phyloP scores from a whole-genome alignment of 1,140 invertebrate genomes.

The Drosophila burlai region DNA sequence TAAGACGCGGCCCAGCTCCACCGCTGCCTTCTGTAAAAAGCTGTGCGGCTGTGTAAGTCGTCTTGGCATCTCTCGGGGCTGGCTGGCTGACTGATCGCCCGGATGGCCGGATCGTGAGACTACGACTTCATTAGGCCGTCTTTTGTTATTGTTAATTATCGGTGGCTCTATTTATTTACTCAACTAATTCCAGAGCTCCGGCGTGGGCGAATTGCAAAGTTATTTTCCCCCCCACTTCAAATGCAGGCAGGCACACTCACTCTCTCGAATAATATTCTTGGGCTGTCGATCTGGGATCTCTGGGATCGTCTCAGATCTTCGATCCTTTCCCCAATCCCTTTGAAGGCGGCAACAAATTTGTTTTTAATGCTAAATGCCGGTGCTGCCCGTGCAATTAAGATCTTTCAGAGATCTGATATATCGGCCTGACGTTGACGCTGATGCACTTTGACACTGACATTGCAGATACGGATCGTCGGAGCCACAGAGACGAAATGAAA shows the following conservation, averaged over 20 bases:
- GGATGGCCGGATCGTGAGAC: conserved; percentile 46
- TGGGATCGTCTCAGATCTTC: conserved; percentile 10
- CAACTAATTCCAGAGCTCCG: conserved; percentile 67
- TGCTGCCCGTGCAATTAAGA: conserved; percentile 54
- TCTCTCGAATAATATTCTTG: conserved; percentile 27
- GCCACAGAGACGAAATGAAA: conserved; percentile 3
- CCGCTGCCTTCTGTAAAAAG: conserved; percentile 32
- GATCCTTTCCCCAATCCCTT: conserved; percentile 37
- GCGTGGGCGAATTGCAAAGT: conserved; percentile 39
- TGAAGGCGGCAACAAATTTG: conserved; percentile 44
- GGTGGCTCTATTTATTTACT: conserved; percentile 69
- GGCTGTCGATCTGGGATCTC: conserved; percentile 9
- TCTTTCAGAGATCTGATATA: conserved; percentile 51
- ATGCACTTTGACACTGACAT: conserved; percentile 75
- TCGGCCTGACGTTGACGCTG: conserved; percentile 62
- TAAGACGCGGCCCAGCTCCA: conserved; percentile 9
- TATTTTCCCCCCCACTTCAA: conserved; percentile 6
- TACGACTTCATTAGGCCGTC: conserved; percentile 75
- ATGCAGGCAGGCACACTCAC: conserved; percentile 20
- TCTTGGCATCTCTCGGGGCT: conserved; percentile 23
- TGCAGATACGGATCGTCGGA: conserved; percentile 67
- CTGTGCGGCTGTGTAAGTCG: conserved; percentile 44
- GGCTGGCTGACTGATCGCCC: conserved; percentile 51
- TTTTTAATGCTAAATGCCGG: conserved; percentile 46
- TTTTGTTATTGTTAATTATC: conserved; percentile 82